Conservation (phyloP, 2,888 invertebrate species). For the Chelonus formosanus region DNA sequence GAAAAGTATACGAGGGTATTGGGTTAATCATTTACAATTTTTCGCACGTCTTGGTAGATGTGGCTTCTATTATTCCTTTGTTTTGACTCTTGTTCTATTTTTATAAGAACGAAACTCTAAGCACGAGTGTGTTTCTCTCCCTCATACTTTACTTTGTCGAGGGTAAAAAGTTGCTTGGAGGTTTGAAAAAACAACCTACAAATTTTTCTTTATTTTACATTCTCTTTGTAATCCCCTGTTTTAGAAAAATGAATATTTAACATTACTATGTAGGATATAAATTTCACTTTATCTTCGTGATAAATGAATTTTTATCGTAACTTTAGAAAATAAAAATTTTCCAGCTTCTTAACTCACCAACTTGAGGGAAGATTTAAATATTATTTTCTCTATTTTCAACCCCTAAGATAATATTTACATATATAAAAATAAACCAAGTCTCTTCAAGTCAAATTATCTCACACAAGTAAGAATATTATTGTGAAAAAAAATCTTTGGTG, state of each 20-base stretch:
- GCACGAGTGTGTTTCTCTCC: constrained; percentile 38
- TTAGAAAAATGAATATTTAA: constrained; percentile 17
- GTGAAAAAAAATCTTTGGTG: too few species aligned
- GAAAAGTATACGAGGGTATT: constrained; percentile 2
- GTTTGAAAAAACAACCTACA: constrained; percentile 19
- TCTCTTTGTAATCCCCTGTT: constrained; percentile 5
- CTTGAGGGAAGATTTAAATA: too few species aligned
- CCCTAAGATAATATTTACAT: too few species aligned
- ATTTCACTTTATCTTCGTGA: constrained; percentile 1
- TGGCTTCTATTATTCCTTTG: constrained; percentile 34
- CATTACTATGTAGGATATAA: constrained; percentile 23
- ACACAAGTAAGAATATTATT: too few species aligned
- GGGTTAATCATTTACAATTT: constrained; percentile 40
- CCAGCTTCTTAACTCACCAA: too few species aligned
- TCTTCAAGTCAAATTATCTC: too few species aligned
- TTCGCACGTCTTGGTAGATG: constrained; percentile 30
- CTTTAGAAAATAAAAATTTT: not conserved
- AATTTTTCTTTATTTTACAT: constrained; percentile 16
- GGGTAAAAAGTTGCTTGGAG: constrained; percentile 40
- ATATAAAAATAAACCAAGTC: too few species aligned
- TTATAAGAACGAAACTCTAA: constrained; percentile 45
- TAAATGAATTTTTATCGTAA: constrained; percentile 21
- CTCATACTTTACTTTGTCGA: constrained; percentile 37
- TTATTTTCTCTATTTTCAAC: too few species aligned
- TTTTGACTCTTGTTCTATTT: constrained; percentile 41